Conservation (phyloP, 2,888 invertebrate genomes). For the Noctua janthina region DNA sequence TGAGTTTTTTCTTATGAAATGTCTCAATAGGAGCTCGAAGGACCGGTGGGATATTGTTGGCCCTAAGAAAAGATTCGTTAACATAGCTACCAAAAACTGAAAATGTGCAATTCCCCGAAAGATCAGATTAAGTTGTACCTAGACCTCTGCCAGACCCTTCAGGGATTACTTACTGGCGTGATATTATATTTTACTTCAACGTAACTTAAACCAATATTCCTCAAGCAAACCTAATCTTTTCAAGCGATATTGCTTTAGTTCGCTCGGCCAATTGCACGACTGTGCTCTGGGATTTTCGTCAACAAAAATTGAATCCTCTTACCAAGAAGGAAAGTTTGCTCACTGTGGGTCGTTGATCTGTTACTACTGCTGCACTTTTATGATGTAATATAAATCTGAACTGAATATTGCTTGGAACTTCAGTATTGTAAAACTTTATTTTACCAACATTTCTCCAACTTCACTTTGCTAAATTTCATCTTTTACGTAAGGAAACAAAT, state of each 20-base stretch:
- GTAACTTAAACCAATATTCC: slow-evolving; percentile 1
- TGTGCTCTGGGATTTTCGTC: neutral
- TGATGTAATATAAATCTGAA: slow-evolving; percentile 18
- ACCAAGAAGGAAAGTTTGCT: slow-evolving; percentile 13
- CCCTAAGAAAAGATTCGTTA: neutral
- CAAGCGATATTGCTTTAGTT: slow-evolving; percentile 1
- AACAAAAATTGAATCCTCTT: slow-evolving; percentile 10
- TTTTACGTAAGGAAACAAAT: neutral
- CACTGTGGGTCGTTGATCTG: slow-evolving; percentile 25
- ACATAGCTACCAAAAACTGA: neutral
- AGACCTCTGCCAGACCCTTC: neutral
- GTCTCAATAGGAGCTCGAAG: neutral
- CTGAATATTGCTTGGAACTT: slow-evolving; percentile 15
- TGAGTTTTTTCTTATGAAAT: neutral
- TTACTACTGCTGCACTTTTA: slow-evolving; percentile 32
- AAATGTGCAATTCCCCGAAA: neutral
- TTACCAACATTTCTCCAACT: neutral
- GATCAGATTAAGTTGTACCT: neutral
- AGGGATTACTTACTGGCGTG: neutral
- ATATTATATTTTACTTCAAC: neutral
- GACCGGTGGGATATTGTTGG: neutral
- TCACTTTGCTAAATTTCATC: neutral
- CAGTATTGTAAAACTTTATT: slow-evolving; percentile 21
- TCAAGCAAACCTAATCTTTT: neutral
- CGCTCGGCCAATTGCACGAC: neutral